Evolutionary conservation across 2,888 invertebrate species (phyloP), one percentile per base, ranked within the genome.

Genomic region (Brachynemurus nebulosus): DNA sequence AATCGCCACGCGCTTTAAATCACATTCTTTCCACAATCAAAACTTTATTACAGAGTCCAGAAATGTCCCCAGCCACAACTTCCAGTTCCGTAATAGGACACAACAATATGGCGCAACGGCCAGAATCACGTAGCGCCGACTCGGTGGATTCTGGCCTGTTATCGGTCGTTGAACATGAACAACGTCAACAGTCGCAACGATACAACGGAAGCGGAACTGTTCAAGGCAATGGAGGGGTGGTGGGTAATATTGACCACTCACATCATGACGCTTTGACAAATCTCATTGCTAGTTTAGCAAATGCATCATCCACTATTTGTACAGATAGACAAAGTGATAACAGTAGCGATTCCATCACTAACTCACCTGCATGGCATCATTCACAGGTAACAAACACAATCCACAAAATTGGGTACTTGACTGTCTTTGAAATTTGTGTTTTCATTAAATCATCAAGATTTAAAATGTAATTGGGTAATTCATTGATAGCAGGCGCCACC

Each of bases 311-410:
- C 20, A 14, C 34, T 34, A 16, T 17, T 18, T 21, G 20, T n/a
- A 35, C 40, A 52, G 61, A 63, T 56, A 61, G 61, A 53, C 60
- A 44, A 37, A 44, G 44, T 25, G 44, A 60, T 55, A 60, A 61
- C 57, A 61, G 60, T 55, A 62, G 62, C 51, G 57, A 63, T 57
- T 55, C 55, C 53, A 57, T 44, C 54, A 57, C 61, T 55, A 59
- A 58, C 51, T 57, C 64, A 57, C 60, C 63, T 59, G 64, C 64
- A 63, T 63, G 63, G 55, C 50, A 44, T 36, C n/a, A n/a, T n/a
- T 21, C 47, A 51, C 71, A 72, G 68, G 73, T 72, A 65, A 59
- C 55, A 35, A 47, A 25, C 48, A n/a, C n/a, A n/a, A n/a, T n/a
- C n/a, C n/a, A n/a, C n/a, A n/a, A n/a, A n/a, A n/a, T n/a, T n/a